A percentile compares a stretch with the other conserved stretches of the same genome.
Conservation (phyloP, 1,140 invertebrate species). For the Drosophila ercepeae region DNA sequence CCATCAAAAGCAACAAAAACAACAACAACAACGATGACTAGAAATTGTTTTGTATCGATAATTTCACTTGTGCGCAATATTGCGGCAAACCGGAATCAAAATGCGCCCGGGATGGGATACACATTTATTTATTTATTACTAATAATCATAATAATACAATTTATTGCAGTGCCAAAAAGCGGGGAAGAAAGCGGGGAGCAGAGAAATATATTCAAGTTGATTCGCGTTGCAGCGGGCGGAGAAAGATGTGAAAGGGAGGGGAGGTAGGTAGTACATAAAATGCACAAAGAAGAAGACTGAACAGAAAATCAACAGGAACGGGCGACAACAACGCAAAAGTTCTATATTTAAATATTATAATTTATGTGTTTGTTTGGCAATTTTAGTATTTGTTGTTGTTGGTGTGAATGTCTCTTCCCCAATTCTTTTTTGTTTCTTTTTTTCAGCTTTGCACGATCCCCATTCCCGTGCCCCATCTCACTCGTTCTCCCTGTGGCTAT, state of each 20-base stretch:
- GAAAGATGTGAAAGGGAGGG: neutral
- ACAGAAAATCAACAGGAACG: slow-evolving; percentile 23
- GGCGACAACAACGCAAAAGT: slow-evolving; percentile 77
- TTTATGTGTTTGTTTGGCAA: slow-evolving; percentile 80
- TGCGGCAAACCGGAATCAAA: slow-evolving; percentile 50
- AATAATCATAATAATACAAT: slow-evolving; percentile 56
- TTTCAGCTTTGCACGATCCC: slow-evolving; percentile 33
- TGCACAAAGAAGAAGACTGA: slow-evolving; percentile 44
- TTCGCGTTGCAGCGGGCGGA: neutral
- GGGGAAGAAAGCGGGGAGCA: neutral
- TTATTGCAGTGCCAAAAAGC: slow-evolving; percentile 53
- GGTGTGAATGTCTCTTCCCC: slow-evolving; percentile 39
- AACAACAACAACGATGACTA: slow-evolving; percentile 9
- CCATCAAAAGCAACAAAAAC: slow-evolving; percentile 1
- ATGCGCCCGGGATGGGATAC: slow-evolving; percentile 12
- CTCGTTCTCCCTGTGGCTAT: slow-evolving; percentile 19
- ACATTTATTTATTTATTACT: slow-evolving; percentile 48
- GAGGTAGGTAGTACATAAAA: slow-evolving; percentile 40
- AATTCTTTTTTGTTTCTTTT: neutral
- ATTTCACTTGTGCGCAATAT: slow-evolving; percentile 54
- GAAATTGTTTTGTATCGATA: slow-evolving; percentile 38
- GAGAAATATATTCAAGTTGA: slow-evolving; percentile 1
- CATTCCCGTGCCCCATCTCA: slow-evolving; percentile 28
- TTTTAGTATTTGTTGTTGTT: slow-evolving; percentile 55
- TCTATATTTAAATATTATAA: slow-evolving; percentile 82